phyloP scores from a whole-genome alignment of 2,888 invertebrate species.

The Sepiola atlantica region DNA sequence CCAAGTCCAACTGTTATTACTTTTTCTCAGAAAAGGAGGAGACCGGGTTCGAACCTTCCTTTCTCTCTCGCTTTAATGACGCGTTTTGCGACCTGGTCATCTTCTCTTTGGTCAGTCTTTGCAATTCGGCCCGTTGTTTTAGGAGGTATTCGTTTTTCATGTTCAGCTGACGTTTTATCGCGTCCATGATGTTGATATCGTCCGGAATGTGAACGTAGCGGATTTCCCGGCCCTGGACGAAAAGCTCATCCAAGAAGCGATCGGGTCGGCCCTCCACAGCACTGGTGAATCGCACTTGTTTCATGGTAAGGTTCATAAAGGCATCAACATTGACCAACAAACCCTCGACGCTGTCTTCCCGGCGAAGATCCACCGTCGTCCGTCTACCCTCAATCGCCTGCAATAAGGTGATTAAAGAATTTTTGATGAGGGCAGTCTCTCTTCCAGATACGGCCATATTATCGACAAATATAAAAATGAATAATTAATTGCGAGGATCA shows the following conservation, averaged over 20 bases:
- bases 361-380: slow-evolving; percentile 38
- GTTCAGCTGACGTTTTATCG: background rate
- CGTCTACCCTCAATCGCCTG: slow-evolving; percentile 32
- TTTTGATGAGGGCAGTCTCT: slow-evolving; percentile 37
- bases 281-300: background rate
- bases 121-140: background rate
- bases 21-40: too few relatives aligned
- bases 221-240: slow-evolving; percentile 38
- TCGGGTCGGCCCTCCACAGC: background rate
- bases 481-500: background rate
- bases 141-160: background rate
- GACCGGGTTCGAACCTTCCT: background rate
- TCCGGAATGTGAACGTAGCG: slow-evolving; percentile 44
- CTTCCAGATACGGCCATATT: slow-evolving; percentile 1
- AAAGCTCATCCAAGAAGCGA: background rate
- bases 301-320: slow-evolving; percentile 6
- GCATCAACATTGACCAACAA: slow-evolving; percentile 5
- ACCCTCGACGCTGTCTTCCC: slow-evolving; percentile 38
- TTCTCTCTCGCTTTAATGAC: background rate
- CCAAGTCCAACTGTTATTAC: too few relatives aligned
- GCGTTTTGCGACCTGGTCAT: background rate
- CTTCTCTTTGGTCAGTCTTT: background rate
- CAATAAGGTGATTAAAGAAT: slow-evolving; percentile 18
- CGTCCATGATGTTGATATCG: background rate
- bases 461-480: background rate